Evolutionary conservation across 2,888 invertebrate species (phyloP), one percentile per base, ranked within the genome.

Genomic region (Ophonus ardosiacus): DNA sequence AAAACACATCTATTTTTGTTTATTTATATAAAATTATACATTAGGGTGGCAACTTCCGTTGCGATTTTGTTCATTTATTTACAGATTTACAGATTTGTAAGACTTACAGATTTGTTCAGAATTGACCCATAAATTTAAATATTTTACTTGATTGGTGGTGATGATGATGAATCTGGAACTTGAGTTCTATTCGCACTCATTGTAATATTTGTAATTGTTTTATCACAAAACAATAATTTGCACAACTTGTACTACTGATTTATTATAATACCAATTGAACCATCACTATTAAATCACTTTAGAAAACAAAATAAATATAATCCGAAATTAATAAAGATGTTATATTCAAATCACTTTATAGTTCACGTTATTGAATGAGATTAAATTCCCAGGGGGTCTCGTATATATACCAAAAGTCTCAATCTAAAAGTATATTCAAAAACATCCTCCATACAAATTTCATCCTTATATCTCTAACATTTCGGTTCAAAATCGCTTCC

Each of bases 161-260:
- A 95, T 0, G 95, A 95, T 0, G 95, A 95, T 15, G 93, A 93
- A 89, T 95, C 95, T 0, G 95, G 95, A 76, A 95, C 90, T 89
- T 95, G 95, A 86, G 94, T 93, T 86, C 94, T 88, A 86, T 87
- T 89, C 31, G 87, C 87, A 88, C 88, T 88, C 89, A 89, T 88
- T 86, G 76, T 86, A 56, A 68, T 15, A 15, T n/a, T 31, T 38
- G 31, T 21, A 13, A 61, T 17, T 61, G 15, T 61, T 61, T 18
- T 17, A 61, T 61, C 59, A 61, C 59, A 17, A 61, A 61, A 61
- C 18, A 63, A 24, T 24, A 21, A 17, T 63, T 63, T 5, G 17
- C 7, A 63, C 21, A 21, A 21, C 13, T 61, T 63, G 8, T 18
- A 1, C 5, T 61, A 8, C 24, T 2, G 13, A 13, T 40, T 17